Percentiles rank a stretch among this genome's conserved stretches.
Evolutionary conservation across 2,888 invertebrate species (phyloP).

Genomic region (Acholoe squamosa): DNA sequence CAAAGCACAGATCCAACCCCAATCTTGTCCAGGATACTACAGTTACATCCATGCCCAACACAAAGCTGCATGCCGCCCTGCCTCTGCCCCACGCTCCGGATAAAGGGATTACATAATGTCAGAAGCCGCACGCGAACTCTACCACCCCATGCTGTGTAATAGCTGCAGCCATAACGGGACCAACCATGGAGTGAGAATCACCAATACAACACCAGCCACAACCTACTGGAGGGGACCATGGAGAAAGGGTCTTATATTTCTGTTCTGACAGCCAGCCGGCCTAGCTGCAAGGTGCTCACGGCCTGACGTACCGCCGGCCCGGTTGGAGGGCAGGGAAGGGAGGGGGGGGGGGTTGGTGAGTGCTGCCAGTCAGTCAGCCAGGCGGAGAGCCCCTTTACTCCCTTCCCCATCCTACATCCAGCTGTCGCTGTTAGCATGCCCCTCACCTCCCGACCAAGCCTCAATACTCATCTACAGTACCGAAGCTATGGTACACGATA

Average conservation of each 20-base stretch:
- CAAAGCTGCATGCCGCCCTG: neutral
- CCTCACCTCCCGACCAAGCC: neutral
- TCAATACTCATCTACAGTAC: neutral
- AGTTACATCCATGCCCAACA: neutral
- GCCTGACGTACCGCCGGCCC: neutral
- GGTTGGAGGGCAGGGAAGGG: neutral
- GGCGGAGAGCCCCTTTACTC: neutral
- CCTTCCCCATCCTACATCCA: neutral
- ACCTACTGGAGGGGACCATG: neutral
- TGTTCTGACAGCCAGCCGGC: no score
- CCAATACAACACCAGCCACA: no score
- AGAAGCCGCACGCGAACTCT: neutral
- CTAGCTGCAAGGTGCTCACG: neutral
- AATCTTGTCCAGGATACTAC: no score
- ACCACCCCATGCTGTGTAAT: no score
- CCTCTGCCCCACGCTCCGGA: neutral
- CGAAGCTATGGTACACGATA: neutral
- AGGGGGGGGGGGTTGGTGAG: neutral
- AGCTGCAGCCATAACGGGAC: no score
- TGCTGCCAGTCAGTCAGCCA: slow-evolving; percentile 53
- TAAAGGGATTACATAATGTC: slow-evolving; percentile 20
- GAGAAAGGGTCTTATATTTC: neutral
- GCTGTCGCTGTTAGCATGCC: neutral
- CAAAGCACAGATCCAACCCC: neutral
- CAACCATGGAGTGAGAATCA: no score